Evolutionary conservation across 1,140 invertebrate species (phyloP).

Genomic region (Whitmania pigra): DNA sequence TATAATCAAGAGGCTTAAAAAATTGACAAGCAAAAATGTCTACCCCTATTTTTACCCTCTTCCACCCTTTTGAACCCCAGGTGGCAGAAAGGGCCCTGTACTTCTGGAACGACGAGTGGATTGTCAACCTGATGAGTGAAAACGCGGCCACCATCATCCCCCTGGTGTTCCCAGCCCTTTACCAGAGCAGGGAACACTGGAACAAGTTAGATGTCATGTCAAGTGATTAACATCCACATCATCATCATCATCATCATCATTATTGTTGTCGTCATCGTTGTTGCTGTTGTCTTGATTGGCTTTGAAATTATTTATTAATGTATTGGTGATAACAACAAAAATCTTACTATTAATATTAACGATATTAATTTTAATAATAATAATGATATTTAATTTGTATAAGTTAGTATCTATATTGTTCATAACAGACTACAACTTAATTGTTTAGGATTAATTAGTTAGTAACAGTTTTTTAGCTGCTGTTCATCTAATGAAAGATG

Average conservation of each 20-base stretch:
- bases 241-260: too few relatives aligned
- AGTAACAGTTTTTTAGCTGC: background rate
- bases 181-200: conserved; percentile 91
- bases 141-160: conserved; percentile 42
- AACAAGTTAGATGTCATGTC: conserved; percentile 79
- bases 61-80: conserved; percentile 30
- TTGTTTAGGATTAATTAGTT: too few relatives aligned
- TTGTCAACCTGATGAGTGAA: conserved; percentile 47
- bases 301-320: background rate
- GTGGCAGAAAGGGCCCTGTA: conserved; percentile 49
- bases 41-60: too few relatives aligned
- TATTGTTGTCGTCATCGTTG: too few relatives aligned
- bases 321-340: background rate
- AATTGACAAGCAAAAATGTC: too few relatives aligned
- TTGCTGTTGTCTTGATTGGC: too few relatives aligned
- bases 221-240: too few relatives aligned
- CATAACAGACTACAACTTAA: too few relatives aligned
- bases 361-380: background rate
- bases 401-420: too few relatives aligned
- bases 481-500: background rate
- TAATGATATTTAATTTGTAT: too few relatives aligned
- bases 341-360: background rate
- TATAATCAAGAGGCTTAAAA: too few relatives aligned
- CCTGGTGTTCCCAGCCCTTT: conserved; percentile 88
- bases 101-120: conserved; percentile 51